Evolutionary conservation across 1,140 invertebrate genomes (phyloP).

Genomic region (Drosophila chauvacae): DNA sequence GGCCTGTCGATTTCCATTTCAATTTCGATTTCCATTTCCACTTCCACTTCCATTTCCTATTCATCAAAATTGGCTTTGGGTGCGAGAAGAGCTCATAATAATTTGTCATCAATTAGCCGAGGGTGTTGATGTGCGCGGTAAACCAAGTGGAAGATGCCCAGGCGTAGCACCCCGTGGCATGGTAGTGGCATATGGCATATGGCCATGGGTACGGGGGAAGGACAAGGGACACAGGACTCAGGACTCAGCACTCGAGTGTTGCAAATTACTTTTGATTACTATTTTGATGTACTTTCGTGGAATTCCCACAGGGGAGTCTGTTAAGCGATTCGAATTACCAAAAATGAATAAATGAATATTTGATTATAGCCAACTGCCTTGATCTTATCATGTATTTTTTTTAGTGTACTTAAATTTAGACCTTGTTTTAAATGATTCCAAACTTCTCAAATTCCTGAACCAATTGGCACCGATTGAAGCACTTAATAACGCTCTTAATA

Average conservation of each 20-base stretch:
- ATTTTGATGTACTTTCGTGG: constrained; percentile 74
- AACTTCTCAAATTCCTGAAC: background rate
- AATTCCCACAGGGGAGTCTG: constrained; percentile 56
- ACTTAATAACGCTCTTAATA: constrained; percentile 35
- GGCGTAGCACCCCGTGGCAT: constrained; percentile 60
- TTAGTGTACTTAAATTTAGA: background rate
- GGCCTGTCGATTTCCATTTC: constrained; percentile 28
- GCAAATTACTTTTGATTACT: constrained; percentile 80
- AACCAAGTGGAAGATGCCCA: constrained; percentile 74
- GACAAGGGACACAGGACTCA: constrained; percentile 39
- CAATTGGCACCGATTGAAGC: constrained; percentile 14
- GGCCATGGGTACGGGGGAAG: constrained; percentile 19
- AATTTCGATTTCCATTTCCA: constrained; percentile 33
- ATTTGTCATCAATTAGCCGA: constrained; percentile 83
- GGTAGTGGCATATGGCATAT: constrained; percentile 62
- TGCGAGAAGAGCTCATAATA: constrained; percentile 74
- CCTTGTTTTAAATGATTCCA: background rate
- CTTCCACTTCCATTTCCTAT: constrained; percentile 55
- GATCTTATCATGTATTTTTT: background rate
- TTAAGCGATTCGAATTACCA: constrained; percentile 75
- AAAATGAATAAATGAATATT: constrained; percentile 54
- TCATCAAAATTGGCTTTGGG: constrained; percentile 82
- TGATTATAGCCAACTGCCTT: constrained; percentile 30
- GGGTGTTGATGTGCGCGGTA: constrained; percentile 82
- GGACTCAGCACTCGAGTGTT: constrained; percentile 32